Evolutionary conservation across 2,888 invertebrate genomes (phyloP), one percentile per base, ranked within the genome.

Genomic region (Drosophila rellima): DNA sequence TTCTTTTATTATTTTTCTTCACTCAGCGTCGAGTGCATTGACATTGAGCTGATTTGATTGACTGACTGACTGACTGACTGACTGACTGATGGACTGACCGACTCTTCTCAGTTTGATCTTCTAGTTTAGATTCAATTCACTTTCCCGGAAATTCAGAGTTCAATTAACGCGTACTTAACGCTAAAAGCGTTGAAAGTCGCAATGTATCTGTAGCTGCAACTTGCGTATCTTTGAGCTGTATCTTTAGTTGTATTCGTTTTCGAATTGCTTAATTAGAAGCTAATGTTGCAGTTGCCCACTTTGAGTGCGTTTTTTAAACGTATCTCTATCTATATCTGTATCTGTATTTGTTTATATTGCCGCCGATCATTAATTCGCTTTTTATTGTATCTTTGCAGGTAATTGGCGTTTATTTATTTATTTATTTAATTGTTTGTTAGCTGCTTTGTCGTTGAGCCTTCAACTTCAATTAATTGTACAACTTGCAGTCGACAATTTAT

Each of bases 261-360:
- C 50, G 71, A 81, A 89, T 87, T 84, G 82, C 88, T 86, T 84
- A 87, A 87, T 89, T 88, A 88, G 76, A 78, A 85, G 66, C 74
- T 69, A 74, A 74, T 67, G 35, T 52, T 52, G 65, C 60, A 64
- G 52, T 44, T 39, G 50, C 42, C 45, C 0, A 3, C 11, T 29
- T 42, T 31, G 31, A 35, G 20, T 54, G 48, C 47, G 31, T 35
- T 20, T 10, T 18, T 48, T 18, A 18, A 6, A 7, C 3, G 29
- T 15, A 52, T 35, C 35, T 67, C 45, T 65, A 57, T 68, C 60
- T 74, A 40, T 64, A 13, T 20, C 3, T 68, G 55, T 65, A 51
- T 37, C 35, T 45, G 23, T 26, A 55, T 73, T 63, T 78, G 55
- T 64, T 66, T 69, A 50, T 26, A 39, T 63, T 65, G 65, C 62